These are phyloP conservation scores for Eledone cirrhosa DNA, from an alignment of 2,888 invertebrate genomes.

Conservation along the genomic window DNA sequence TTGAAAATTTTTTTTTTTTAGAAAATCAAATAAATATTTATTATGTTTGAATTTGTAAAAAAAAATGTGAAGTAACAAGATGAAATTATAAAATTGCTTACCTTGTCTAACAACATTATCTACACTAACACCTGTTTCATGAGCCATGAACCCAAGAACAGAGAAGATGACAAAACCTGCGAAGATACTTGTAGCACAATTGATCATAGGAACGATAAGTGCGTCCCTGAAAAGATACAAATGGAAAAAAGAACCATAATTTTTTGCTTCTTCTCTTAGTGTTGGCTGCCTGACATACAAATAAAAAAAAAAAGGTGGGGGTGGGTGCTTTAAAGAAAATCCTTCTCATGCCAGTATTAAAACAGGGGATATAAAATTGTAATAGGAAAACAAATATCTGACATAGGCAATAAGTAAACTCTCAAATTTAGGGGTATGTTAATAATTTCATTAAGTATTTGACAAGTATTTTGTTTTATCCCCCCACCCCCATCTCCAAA, in stretches of 20 bases:
- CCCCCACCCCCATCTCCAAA: no score
- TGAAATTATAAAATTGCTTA: slow-evolving; percentile 37
- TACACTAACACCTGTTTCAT: slow-evolving; percentile 62
- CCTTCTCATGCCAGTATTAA: background rate
- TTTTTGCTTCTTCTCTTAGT: background rate
- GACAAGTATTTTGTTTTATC: no score
- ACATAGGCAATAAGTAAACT: no score
- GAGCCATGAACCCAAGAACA: slow-evolving; percentile 73
- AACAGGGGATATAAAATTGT: no score
- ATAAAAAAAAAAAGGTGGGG: background rate
- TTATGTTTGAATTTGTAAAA: no score
- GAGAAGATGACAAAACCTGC: slow-evolving; percentile 66
- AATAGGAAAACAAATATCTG: no score
- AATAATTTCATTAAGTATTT: no score
- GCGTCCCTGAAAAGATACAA: slow-evolving; percentile 59
- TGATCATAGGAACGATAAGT: slow-evolving; percentile 63
- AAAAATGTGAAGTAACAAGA: no score
- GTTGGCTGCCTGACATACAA: background rate
- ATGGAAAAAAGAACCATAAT: background rate
- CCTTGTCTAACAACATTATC: slow-evolving; percentile 66
- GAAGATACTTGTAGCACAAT: slow-evolving; percentile 65
- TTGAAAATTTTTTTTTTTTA: no score
- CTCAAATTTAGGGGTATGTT: no score
- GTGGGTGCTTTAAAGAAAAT: background rate
- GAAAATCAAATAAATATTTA: no score